Evolutionary conservation across 2,797 vertebrate genomes (phyloP), one percentile per base, ranked within the genome.

Genomic region (Hoplostethus mediterraneus): DNA sequence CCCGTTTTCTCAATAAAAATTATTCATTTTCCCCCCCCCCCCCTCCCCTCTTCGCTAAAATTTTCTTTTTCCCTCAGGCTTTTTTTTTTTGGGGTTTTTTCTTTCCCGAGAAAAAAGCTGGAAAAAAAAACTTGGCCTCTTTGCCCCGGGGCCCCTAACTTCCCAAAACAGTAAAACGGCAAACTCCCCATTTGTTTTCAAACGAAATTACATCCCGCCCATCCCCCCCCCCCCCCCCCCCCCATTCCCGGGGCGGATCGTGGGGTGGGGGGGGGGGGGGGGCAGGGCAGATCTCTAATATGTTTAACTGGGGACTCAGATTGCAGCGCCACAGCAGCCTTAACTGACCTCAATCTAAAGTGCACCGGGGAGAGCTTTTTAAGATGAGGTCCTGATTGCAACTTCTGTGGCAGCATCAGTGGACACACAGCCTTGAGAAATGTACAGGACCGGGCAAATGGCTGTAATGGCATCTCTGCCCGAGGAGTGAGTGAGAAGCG

Each of bases 271-370:
- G 71, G 52, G 9, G 25, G 63, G 73, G 73, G 47, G 21, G 68
- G 74, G 77, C 57, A 57, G 51, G 30, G 48, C 47, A 30, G 54
- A 66, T 73, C 64, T 63, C 51, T 80, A 65, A 81, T 81, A 73
- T 78, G 79, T 83, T 89, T 84, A 87, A 86, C 78, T 67, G 66
- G 49, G 76, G 73, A 71, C 79, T 73, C 72, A 86, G 63, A 85
- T 72, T 74, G 71, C 74, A 71, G 65, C 48, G 64, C 63, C 79
- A 79, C 81, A 58, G 40, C 49, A 87, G 75, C 77, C 81, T 89
- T 84, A 86, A 83, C 84, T 86, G 84, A 85, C 86, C 86, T 87
- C 81, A 48, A 83, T 90, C 84, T 87, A 80, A 89, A 88, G 79
- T 88, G 86, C 87, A 87, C 79, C 28, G 12, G 68, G 65, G 82